phyloP scores from a whole-genome alignment of 2,888 invertebrate species.

The Hydroisotoma schaefferi region DNA sequence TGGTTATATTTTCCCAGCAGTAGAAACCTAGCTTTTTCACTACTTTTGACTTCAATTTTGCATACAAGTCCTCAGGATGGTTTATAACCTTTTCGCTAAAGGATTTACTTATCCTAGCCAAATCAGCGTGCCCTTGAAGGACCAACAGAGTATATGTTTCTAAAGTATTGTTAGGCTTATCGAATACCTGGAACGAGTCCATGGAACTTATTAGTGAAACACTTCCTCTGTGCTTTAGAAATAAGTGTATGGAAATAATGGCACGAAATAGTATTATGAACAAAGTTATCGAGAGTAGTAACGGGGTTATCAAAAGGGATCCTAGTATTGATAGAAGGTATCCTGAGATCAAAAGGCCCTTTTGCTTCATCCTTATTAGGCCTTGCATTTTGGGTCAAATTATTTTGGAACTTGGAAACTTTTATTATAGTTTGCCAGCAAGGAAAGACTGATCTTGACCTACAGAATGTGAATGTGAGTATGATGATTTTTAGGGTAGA shows the following conservation, averaged over 20 bases:
- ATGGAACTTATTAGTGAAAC: neutral
- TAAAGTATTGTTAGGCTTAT: neutral
- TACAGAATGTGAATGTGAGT: too few species aligned
- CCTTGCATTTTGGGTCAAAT: too few species aligned
- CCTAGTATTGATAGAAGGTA: too few species aligned
- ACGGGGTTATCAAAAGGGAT: neutral
- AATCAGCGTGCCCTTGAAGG: neutral
- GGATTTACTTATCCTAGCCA: neutral
- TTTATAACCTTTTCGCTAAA: neutral
- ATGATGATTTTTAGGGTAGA: too few species aligned
- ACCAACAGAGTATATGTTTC: neutral
- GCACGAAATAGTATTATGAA: neutral
- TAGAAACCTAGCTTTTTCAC: constrained; percentile 12
- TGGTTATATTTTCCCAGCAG: constrained; percentile 17
- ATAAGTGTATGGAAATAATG: neutral
- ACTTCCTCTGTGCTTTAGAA: neutral
- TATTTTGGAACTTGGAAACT: too few species aligned
- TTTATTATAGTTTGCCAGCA: too few species aligned
- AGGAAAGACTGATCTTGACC: too few species aligned
- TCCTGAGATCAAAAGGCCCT: too few species aligned
- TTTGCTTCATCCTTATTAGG: too few species aligned
- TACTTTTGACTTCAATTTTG: neutral
- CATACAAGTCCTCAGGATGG: neutral
- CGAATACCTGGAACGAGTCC: constrained; percentile 1
- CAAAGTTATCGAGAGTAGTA: neutral